Base-by-base conservation (phyloP, 1,140 invertebrate species). In the Bemisia tabaci region DNA sequence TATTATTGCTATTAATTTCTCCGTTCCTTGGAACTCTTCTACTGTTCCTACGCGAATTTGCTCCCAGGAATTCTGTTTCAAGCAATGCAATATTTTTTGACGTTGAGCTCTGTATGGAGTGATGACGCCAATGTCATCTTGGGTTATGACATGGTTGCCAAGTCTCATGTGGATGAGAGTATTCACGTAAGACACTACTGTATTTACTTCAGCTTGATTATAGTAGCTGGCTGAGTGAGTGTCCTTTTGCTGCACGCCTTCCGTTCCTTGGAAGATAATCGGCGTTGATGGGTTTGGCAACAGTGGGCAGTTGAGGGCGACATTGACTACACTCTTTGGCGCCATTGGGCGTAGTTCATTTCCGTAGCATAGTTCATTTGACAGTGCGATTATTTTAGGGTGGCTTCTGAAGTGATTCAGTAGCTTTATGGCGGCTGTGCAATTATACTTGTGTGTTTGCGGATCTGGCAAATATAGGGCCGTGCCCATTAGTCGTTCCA, bases 301-400 rank as follows among this genome's bases (percentile, higher is more conserved):
- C 5, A 48, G 33, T 48, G 33, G 33, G 5, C 33, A 48, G 17
- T 48, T 48, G 17, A 5, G 17, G 17, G 33, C 33, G 5, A 48
- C 33, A 48, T 48, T 48, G 17, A 48, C 17, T 9, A 48, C 17
- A 17, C 5, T 48, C 5, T 5, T 5, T 9, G 33, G 5, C 5
- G 5, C 33, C 5, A 48, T 17, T 48, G 33, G 17, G 17, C 80
- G 73, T 5, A 94, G 79, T 73, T 88, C 84, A 23, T 79, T 78
- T 71, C 91, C 83, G 75, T 97, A 96, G 77, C 96, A 97, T 66
- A 93, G 76, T 60, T 80, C 76, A 73, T 87, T 95, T 12, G 92
- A 85, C 17, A 93, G 71, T 17, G 79, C 75, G 33, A 96, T 75
- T 62, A 96, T 85, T 62, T 85, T 80, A 22, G 86, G 83, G 73